phyloP scores from a whole-genome alignment of 2,797 vertebrate species.

The Zenarchopterus dispar region DNA sequence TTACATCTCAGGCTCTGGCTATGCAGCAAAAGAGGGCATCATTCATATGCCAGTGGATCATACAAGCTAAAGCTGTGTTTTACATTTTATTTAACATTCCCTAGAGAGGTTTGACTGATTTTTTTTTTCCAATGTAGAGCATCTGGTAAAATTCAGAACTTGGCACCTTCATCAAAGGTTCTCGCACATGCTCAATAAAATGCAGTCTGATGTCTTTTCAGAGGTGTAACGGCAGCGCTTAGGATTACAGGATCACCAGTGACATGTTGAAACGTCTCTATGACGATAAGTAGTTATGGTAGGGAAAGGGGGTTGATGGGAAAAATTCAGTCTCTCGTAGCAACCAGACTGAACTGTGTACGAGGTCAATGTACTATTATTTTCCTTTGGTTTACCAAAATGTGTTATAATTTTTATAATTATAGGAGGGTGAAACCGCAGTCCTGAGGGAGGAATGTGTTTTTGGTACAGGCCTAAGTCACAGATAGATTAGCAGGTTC shows the following conservation, averaged over 20 bases:
- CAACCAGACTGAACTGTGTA: conserved; percentile 20
- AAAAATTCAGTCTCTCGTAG: conserved; percentile 35
- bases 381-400: conserved; percentile 13
- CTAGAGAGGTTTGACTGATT: conserved; percentile 5
- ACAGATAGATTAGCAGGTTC: conserved; percentile 44
- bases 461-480: conserved; percentile 42
- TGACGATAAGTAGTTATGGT: conserved; percentile 59
- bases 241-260: conserved; percentile 34
- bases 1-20: conserved; percentile 25
- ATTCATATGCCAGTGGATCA: conserved; percentile 49
- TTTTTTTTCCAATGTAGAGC: conserved; percentile 18
- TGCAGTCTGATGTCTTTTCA: conserved; percentile 29
- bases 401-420: conserved; percentile 24
- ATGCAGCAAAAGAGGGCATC: conserved; percentile 27
- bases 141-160: conserved; percentile 57
- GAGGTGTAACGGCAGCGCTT: conserved; percentile 12
- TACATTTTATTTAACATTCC: conserved; percentile 37
- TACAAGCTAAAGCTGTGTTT: conserved; percentile 28
- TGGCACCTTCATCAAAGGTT: conserved; percentile 33
- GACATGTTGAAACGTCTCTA: conserved; percentile 52
- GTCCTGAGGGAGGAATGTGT: conserved; percentile 46
- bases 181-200: conserved; percentile 15
- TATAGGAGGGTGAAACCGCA: conserved; percentile 29
- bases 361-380: conserved; percentile 1
- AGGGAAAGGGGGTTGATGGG: conserved; percentile 48